A percentile compares a stretch with the other conserved stretches of the same genome.
Evolutionary conservation across 2,113 vertebrate species (phyloP).

Genomic region (Coregonus clupeaformis): DNA sequence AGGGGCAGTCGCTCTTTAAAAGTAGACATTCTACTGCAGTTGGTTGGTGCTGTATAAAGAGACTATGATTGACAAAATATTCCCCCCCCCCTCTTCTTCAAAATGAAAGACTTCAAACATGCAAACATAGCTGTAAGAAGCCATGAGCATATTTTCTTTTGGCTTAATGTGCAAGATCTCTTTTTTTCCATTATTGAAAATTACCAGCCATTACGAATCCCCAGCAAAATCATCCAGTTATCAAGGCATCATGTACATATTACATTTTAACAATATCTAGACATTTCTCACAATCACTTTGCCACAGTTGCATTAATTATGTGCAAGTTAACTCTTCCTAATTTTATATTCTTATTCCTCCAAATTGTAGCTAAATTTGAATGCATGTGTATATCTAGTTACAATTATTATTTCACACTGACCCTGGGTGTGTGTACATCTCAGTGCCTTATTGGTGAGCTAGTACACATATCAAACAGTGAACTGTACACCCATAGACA

Average conservation of each 20-base stretch:
- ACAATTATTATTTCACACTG: slow-evolving; percentile 10
- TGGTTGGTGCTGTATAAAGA: slow-evolving; percentile 79
- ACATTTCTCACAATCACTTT: slow-evolving; percentile 47
- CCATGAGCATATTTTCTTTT: slow-evolving; percentile 65
- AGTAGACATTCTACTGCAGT: slow-evolving; percentile 80
- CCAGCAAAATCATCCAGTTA: slow-evolving; percentile 47
- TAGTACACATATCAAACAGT: slow-evolving; percentile 22
- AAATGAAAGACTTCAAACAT: slow-evolving; percentile 67
- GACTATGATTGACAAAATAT: slow-evolving; percentile 78
- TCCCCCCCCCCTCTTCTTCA: slow-evolving; percentile 66
- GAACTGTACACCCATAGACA: slow-evolving; percentile 25
- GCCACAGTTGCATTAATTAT: slow-evolving; percentile 43
- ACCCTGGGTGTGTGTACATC: slow-evolving; percentile 2
- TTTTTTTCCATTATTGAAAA: neutral
- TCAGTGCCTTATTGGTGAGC: slow-evolving; percentile 34
- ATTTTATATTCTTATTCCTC: slow-evolving; percentile 24
- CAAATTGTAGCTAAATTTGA: slow-evolving; percentile 11
- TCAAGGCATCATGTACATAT: slow-evolving; percentile 64
- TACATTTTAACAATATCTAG: slow-evolving; percentile 36
- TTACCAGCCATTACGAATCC: slow-evolving; percentile 43
- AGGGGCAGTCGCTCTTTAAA: too few relatives aligned
- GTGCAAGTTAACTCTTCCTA: slow-evolving; percentile 53
- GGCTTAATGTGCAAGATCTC: neutral
- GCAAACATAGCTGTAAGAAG: slow-evolving; percentile 84
- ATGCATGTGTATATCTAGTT: neutral